These are phyloP conservation scores for Aphelinus certus DNA, from an alignment of 1,140 invertebrate genomes.

Conservation along the genomic window DNA sequence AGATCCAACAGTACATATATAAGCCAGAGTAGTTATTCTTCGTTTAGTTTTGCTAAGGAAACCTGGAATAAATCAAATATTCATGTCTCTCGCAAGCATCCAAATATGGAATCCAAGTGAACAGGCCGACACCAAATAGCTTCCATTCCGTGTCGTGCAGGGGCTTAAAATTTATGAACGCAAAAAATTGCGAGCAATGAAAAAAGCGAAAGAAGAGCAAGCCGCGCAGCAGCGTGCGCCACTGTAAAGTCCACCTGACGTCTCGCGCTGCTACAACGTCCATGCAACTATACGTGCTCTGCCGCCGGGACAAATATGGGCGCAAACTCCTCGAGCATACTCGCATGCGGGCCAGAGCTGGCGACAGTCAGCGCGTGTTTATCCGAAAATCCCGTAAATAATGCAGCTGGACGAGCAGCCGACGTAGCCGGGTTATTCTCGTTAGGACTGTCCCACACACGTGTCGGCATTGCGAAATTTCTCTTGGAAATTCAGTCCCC, in stretches of 20 bases:
- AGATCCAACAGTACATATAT: too few relatives aligned
- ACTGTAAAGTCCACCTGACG: slow-evolving; percentile 16
- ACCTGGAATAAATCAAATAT: too few relatives aligned
- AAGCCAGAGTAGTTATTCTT: too few relatives aligned
- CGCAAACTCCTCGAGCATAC: neutral
- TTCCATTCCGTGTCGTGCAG: too few relatives aligned
- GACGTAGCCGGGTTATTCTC: slow-evolving; percentile 1
- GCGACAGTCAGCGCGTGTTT: neutral
- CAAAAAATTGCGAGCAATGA: too few relatives aligned
- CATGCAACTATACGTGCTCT: slow-evolving; percentile 6
- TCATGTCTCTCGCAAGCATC: too few relatives aligned
- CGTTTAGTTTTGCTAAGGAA: too few relatives aligned
- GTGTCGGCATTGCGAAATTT: neutral
- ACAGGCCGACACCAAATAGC: too few relatives aligned
- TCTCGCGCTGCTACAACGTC: neutral
- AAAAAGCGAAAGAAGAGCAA: too few relatives aligned
- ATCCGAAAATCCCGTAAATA: slow-evolving; percentile 23
- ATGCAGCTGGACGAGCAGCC: slow-evolving; percentile 16
- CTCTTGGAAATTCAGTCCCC: neutral
- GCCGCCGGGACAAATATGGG: neutral
- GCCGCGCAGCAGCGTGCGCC: too few relatives aligned
- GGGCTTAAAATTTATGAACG: too few relatives aligned
- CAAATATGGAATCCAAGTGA: too few relatives aligned
- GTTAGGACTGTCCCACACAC: neutral
- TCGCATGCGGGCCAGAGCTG: neutral